Conservation (phyloP, 2,113 vertebrate genomes). For the Hepsetus odoe region DNA sequence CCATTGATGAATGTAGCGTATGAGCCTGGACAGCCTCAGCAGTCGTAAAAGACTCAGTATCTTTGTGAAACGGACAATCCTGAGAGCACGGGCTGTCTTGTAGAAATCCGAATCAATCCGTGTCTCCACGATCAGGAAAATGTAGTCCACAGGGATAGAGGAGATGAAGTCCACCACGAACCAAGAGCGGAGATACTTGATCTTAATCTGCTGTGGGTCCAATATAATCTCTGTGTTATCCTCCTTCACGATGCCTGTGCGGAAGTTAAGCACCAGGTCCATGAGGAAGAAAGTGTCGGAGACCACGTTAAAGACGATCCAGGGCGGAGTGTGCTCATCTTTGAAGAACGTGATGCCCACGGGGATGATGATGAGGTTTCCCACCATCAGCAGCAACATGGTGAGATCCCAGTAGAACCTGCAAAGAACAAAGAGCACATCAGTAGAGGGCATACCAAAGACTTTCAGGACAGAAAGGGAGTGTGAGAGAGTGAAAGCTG, state of each 20-base stretch:
- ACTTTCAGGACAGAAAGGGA: not conserved
- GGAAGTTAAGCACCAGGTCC: conserved; percentile 98
- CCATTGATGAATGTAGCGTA: conserved; percentile 99
- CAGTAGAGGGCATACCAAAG: not conserved
- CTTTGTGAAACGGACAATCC: conserved; percentile 98
- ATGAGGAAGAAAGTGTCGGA: conserved; percentile 99
- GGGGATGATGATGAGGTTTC: conserved; percentile 98
- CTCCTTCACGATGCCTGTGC: conserved; percentile 97
- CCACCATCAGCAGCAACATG: conserved; percentile 98
- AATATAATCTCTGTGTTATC: conserved; percentile 99
- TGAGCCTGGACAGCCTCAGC: conserved; percentile 92
- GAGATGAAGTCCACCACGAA: conserved; percentile 99
- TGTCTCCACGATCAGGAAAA: conserved; percentile 98
- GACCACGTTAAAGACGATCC: conserved; percentile 99
- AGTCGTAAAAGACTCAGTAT: conserved; percentile 96
- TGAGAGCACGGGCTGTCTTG: conserved; percentile 93
- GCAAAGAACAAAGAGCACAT: conserved; percentile 16
- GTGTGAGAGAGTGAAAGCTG: not conserved
- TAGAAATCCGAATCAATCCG: conserved; percentile 98
- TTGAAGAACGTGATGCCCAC: conserved; percentile 99
- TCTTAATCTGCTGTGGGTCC: conserved; percentile 95
- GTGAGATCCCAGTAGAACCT: conserved; percentile 99
- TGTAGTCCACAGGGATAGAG: conserved; percentile 98
- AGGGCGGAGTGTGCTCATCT: conserved; percentile 95
- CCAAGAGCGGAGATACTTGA: conserved; percentile 98